A percentile compares a stretch with the other conserved stretches of the same genome.
Conservation (phyloP, 2,888 invertebrate genomes). For the Drosophila mulleri region DNA sequence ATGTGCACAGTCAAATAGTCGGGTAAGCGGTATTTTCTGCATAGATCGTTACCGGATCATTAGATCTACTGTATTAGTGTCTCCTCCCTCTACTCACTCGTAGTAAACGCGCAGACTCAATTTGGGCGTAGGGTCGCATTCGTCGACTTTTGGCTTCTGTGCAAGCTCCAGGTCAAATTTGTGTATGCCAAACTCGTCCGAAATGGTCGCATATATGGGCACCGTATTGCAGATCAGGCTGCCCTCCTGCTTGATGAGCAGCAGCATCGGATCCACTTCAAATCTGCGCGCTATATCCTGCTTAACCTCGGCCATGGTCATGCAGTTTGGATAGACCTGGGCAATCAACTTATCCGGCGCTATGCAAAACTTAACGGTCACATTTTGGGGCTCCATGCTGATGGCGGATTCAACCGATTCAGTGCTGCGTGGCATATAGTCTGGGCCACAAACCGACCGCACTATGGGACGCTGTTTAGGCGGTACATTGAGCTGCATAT, state of each 20-base stretch:
- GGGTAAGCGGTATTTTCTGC: slow-evolving; percentile 85
- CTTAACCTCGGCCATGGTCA: slow-evolving; percentile 87
- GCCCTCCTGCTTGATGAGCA: slow-evolving; percentile 86
- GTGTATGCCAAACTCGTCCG: slow-evolving; percentile 84
- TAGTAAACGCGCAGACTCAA: slow-evolving; percentile 84
- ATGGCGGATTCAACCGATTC: slow-evolving; percentile 46
- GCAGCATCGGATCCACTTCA: slow-evolving; percentile 86
- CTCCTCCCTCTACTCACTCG: slow-evolving; percentile 70
- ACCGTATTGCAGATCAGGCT: slow-evolving; percentile 79
- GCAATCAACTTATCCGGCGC: slow-evolving; percentile 82
- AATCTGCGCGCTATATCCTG: slow-evolving; percentile 87
- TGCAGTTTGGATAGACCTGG: slow-evolving; percentile 84
- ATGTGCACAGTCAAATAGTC: slow-evolving; percentile 87
- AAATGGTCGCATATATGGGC: slow-evolving; percentile 71
- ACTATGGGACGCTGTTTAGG: slow-evolving; percentile 43
- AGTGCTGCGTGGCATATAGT: slow-evolving; percentile 37
- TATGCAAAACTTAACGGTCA: slow-evolving; percentile 84
- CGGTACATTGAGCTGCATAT: slow-evolving; percentile 58
- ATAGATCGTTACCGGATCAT: not conserved
- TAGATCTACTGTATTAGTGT: not conserved
- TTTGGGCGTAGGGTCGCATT: slow-evolving; percentile 39
- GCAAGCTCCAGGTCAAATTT: slow-evolving; percentile 75
- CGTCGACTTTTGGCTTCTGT: not conserved
- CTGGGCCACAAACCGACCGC: slow-evolving; percentile 38
- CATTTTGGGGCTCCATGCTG: slow-evolving; percentile 72